Percentiles rank a stretch among this genome's conserved stretches.
Conservation (phyloP, 2,888 invertebrate species). For the Synanthedon formicaeformis region DNA sequence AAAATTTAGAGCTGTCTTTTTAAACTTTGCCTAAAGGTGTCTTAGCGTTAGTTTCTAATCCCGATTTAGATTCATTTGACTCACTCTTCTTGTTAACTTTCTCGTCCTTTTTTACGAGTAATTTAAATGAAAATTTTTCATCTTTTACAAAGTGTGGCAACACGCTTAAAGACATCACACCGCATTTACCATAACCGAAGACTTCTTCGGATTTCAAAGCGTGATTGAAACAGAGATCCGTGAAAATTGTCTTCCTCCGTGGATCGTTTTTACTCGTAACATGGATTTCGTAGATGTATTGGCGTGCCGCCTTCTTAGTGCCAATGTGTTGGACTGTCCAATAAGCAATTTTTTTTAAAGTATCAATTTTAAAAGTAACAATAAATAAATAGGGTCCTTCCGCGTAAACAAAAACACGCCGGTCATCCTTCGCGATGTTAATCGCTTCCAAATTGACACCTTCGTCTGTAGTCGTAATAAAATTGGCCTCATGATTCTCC, state of each 20-base stretch:
- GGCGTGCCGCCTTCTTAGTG: constrained; percentile 35
- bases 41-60: constrained; percentile 5
- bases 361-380: constrained; percentile 48
- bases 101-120: constrained; percentile 25
- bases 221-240: constrained; percentile 52
- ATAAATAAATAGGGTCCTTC: constrained; percentile 44
- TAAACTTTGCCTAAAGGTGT: too few relatives aligned
- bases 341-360: constrained; percentile 44
- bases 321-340: constrained; percentile 54
- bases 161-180: constrained; percentile 36
- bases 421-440: constrained; percentile 31
- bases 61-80: constrained; percentile 17
- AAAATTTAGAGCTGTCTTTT: too few relatives aligned
- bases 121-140: constrained; percentile 37
- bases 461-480: constrained; percentile 30
- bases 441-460: constrained; percentile 34
- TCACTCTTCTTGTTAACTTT: constrained; percentile 12
- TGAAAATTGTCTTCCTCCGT: constrained; percentile 38
- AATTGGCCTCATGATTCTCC: constrained; percentile 37
- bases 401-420: constrained; percentile 33
- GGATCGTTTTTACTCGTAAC: constrained; percentile 38
- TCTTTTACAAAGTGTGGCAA: constrained; percentile 38
- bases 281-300: constrained; percentile 50
- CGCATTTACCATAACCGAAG: constrained; percentile 42
- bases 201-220: constrained; percentile 45